Conservation (phyloP, 2,797 vertebrate genomes). For the Cichlasoma orientale region DNA sequence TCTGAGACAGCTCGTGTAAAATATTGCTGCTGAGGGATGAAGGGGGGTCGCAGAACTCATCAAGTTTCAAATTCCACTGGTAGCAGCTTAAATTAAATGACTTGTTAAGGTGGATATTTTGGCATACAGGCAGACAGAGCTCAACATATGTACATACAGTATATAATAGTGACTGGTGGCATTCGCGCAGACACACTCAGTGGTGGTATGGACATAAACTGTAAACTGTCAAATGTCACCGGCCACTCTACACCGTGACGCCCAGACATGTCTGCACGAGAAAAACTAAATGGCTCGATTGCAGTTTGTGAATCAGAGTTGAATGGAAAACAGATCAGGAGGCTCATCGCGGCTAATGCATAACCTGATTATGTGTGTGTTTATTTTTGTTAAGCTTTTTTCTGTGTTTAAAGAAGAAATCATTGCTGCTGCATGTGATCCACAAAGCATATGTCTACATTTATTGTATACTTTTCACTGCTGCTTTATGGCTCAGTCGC, state of each 20-base stretch:
- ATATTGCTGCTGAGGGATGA: slow-evolving; percentile 36
- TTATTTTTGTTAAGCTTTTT: background rate
- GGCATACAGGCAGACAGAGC: background rate
- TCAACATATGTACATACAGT: background rate
- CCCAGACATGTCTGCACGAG: slow-evolving; percentile 26
- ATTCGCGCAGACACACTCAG: slow-evolving; percentile 4
- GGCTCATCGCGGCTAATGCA: background rate
- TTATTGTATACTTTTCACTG: too few species aligned
- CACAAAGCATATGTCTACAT: background rate
- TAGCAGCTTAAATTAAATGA: slow-evolving; percentile 53
- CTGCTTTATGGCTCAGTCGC: too few species aligned
- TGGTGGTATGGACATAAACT: background rate
- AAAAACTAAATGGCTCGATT: slow-evolving; percentile 37
- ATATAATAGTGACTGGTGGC: slow-evolving; percentile 37
- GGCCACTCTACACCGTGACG: slow-evolving; percentile 40
- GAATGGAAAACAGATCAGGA: slow-evolving; percentile 50
- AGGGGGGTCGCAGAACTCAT: slow-evolving; percentile 45
- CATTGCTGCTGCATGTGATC: background rate
- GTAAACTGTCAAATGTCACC: slow-evolving; percentile 36
- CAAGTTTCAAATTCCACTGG: slow-evolving; percentile 56
- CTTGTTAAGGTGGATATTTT: slow-evolving; percentile 48
- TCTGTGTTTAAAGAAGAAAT: background rate
- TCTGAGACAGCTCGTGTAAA: slow-evolving; percentile 39
- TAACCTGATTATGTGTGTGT: background rate
- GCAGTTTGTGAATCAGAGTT: slow-evolving; percentile 21